phyloP scores from a whole-genome alignment of 2,113 vertebrate genomes.

The Dolichotis patagonum region DNA sequence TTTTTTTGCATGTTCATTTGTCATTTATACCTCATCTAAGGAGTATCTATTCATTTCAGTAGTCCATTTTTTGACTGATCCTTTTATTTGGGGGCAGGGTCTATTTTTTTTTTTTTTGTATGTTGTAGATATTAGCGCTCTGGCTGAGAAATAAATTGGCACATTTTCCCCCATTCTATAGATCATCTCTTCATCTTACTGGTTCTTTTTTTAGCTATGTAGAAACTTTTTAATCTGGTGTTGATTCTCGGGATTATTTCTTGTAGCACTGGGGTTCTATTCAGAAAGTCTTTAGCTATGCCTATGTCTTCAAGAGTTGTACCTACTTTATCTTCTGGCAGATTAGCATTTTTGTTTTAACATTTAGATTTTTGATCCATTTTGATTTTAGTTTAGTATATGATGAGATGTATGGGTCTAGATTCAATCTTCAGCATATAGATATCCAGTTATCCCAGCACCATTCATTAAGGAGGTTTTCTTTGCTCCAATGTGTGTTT shows the following conservation, averaged over 20 bases:
- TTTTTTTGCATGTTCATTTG: background rate
- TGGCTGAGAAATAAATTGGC: background rate
- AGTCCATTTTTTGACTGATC: background rate
- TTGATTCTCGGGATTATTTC: background rate
- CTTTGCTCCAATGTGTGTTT: background rate
- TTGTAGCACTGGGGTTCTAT: background rate
- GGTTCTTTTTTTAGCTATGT: background rate
- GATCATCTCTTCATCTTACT: background rate
- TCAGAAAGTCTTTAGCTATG: background rate
- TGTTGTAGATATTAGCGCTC: background rate
- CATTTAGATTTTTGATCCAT: background rate
- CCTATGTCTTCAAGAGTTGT: background rate
- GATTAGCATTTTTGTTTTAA: background rate
- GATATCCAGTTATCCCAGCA: background rate
- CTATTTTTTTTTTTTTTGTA: background rate
- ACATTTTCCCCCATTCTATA: background rate
- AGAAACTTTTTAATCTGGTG: background rate
- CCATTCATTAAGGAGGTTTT: background rate
- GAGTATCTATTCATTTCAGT: background rate
- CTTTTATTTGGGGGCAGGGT: background rate
- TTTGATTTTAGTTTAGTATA: background rate
- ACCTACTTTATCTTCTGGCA: background rate
- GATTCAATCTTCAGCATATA: background rate
- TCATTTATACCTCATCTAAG: background rate
- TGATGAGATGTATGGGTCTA: background rate